These are phyloP conservation scores for Melanophora roralis DNA, from an alignment of 2,888 invertebrate species.

Conservation along the genomic window DNA sequence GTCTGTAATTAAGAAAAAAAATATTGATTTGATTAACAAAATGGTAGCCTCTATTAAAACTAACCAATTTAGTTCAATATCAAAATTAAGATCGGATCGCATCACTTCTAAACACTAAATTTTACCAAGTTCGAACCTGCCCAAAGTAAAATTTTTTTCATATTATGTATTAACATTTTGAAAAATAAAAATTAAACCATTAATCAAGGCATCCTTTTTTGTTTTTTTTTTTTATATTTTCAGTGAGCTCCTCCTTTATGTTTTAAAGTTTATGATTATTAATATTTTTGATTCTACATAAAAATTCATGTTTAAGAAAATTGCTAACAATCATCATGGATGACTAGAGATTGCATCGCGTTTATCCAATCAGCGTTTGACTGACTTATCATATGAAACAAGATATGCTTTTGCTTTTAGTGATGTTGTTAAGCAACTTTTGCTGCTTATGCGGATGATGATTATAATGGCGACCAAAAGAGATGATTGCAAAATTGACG, in stretches of 20 bases:
- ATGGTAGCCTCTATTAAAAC: too few species aligned
- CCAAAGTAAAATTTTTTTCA: too few species aligned
- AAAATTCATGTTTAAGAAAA: conserved; percentile 61
- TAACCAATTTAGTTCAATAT: too few species aligned
- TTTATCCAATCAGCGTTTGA: conserved; percentile 63
- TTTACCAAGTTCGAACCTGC: too few species aligned
- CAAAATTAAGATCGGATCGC: too few species aligned
- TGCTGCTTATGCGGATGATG: conserved; percentile 18
- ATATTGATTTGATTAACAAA: too few species aligned
- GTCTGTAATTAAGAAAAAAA: too few species aligned
- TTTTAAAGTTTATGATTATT: conserved; percentile 63
- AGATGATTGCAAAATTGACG: conserved; percentile 38
- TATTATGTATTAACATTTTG: too few species aligned
- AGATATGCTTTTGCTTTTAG: conserved; percentile 33
- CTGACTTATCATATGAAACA: conserved; percentile 52
- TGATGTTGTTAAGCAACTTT: conserved; percentile 22
- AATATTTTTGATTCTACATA: conserved; percentile 60
- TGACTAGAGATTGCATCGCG: conserved; percentile 60
- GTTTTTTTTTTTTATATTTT: conserved; percentile 20
- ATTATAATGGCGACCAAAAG: background rate
- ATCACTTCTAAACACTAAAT: too few species aligned
- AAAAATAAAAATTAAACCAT: too few species aligned
- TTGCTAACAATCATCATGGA: conserved; percentile 62
- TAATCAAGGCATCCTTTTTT: too few species aligned
- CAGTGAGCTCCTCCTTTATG: conserved; percentile 61